Evolutionary conservation across 1,140 invertebrate species (phyloP), one percentile per base, ranked within the genome.

Genomic region (Scaptomyza hsui): DNA sequence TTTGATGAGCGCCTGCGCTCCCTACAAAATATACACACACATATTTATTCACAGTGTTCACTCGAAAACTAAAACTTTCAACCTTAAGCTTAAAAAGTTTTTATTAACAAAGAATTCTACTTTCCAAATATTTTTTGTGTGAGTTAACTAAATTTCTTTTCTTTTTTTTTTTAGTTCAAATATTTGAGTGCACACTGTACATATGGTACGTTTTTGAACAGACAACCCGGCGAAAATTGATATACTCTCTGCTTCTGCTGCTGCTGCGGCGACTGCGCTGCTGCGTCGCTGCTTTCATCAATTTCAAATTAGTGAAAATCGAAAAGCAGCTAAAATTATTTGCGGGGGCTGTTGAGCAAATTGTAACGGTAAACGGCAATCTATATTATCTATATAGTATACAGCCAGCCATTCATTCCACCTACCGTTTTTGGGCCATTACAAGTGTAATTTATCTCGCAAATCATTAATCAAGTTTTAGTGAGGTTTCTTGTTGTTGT

Each of bases 251-350:
- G 51, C 45, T 21, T 21, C 15, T 18, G 35, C 2, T 60, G 73
- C 42, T 53, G 4, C 35, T 68, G 41, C 52, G 57, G 29, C 3
- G n/a, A 19, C 37, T 48, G 39, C 44, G 64, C 52, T 39, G 26
- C 56, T 39, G 39, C 67, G 41, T 39, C 61, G 76, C 67, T 70
- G 67, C 80, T 86, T 86, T 86, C 82, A 82, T 88, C 82, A 88
- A 88, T 88, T 75, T 89, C 82, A 89, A 88, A 88, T 88, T 88
- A 88, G 82, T 82, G 83, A 82, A 76, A 78, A 89, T 89, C 78
- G 78, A 86, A 85, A 32, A 64, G 68, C 51, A 75, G 62, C 49
- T 71, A 76, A 75, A 88, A 89, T 88, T 78, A 89, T 88, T 75
- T 55, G 51, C 67, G 51, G 42, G 57, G 59, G 51, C 29, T 62